A percentile compares a stretch with the other conserved stretches of the same genome.
phyloP scores from a whole-genome alignment of 2,797 vertebrate species.

The Otolemur crassicaudatus region DNA sequence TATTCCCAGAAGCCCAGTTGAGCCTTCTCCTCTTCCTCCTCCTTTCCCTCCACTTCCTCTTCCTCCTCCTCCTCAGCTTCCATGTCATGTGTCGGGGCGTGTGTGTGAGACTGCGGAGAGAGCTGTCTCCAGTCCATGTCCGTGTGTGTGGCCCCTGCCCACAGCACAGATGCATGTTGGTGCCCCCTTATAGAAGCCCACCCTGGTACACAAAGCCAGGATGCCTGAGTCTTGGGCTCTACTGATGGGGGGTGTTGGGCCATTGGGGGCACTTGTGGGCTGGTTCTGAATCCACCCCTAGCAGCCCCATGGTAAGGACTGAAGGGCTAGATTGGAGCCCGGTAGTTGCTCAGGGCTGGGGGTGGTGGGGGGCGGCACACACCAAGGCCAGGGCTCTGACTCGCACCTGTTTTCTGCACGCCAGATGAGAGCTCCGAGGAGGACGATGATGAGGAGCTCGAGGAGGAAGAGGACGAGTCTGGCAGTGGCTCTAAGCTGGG shows the following conservation, averaged over 20 bases:
- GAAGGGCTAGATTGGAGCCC: conserved; percentile 40
- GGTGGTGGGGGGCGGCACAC: background rate
- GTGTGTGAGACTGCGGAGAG: conserved; percentile 70
- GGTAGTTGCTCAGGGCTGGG: accelerated
- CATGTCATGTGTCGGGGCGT: conserved; percentile 79
- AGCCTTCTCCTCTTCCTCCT: background rate
- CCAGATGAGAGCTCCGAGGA: conserved; percentile 92
- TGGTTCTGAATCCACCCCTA: conserved; percentile 13
- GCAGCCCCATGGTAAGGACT: conserved; percentile 30
- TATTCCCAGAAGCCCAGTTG: background rate
- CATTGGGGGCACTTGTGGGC: conserved; percentile 19
- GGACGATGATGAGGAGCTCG: conserved; percentile 88
- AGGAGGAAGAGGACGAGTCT: conserved; percentile 89
- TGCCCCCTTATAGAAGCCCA: conserved; percentile 78
- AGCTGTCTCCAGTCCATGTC: conserved; percentile 77
- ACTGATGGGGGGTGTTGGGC: conserved; percentile 54
- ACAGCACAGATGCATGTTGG: conserved; percentile 79
- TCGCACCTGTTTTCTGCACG: conserved; percentile 82
- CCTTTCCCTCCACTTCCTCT: accelerated
- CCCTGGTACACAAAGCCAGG: conserved; percentile 60
- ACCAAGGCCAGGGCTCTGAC: conserved; percentile 63
- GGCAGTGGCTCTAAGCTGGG: conserved; percentile 87
- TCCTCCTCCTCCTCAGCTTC: conserved; percentile 61
- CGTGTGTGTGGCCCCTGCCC: conserved; percentile 77
- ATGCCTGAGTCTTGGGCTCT: background rate